phyloP scores from a whole-genome alignment of 2,888 invertebrate species.

The Bhutanitis thaidina region DNA sequence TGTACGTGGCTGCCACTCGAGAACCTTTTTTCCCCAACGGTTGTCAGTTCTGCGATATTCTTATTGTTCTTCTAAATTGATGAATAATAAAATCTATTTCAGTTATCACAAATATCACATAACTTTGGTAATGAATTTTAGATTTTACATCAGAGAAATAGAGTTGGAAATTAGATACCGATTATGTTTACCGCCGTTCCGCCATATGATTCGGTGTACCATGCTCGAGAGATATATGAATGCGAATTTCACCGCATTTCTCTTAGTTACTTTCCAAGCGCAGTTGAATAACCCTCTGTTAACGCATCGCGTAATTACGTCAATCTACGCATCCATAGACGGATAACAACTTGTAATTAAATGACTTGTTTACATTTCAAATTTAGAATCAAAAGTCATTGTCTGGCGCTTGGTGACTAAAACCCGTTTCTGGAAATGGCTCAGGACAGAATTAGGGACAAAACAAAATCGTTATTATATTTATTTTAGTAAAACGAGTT shows the following conservation, averaged over 20 bases:
- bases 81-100: too few species aligned
- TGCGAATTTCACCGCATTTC: conserved; percentile 71
- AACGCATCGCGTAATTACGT: conserved; percentile 55
- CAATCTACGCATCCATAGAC: conserved; percentile 24
- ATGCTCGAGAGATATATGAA: conserved; percentile 48
- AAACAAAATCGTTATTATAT: too few species aligned
- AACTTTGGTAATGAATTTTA: not conserved
- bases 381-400: not conserved
- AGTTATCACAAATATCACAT: not conserved
- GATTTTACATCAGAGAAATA: not conserved
- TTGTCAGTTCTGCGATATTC: too few species aligned
- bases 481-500: too few species aligned
- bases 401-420: too few species aligned
- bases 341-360: conserved; percentile 16
- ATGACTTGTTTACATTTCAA: not conserved
- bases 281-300: conserved; percentile 67
- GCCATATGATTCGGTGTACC: conserved; percentile 43
- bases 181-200: conserved; percentile 33
- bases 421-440: too few species aligned
- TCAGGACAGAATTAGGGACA: too few species aligned
- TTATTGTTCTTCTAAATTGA: too few species aligned
- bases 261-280: conserved; percentile 58
- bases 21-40: too few species aligned
- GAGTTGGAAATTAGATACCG: not conserved
- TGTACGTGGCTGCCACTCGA: too few species aligned